phyloP scores from a whole-genome alignment of 1,140 invertebrate species.

The Goniozus legneri region DNA sequence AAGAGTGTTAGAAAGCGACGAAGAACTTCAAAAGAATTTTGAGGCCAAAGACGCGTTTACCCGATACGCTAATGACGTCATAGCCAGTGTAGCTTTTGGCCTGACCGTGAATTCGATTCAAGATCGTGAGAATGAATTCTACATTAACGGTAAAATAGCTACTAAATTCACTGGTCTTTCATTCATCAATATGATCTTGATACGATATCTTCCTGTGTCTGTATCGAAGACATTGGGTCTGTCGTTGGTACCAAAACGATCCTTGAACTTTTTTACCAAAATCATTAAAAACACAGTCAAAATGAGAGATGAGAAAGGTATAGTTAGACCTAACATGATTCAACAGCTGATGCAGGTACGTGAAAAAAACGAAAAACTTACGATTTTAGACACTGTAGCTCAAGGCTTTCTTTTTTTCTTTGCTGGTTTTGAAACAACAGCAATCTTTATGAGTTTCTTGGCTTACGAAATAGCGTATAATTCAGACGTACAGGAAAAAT shows the following conservation, averaged over 20 bases:
- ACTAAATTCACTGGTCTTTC: not conserved
- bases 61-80: not conserved
- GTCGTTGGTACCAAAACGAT: too few species aligned
- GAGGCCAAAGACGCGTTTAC: not conserved
- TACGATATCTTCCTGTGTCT: too few species aligned
- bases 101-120: not conserved
- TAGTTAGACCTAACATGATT: too few species aligned
- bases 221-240: too few species aligned
- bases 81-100: not conserved
- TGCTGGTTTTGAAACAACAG: conserved; percentile 59
- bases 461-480: conserved; percentile 57
- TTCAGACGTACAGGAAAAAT: conserved; percentile 59
- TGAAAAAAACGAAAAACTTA: too few species aligned
- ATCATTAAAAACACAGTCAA: too few species aligned
- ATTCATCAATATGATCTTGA: too few species aligned
- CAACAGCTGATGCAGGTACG: too few species aligned
- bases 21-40: conserved; percentile 18
- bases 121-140: not conserved
- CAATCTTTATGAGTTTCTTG: conserved; percentile 54
- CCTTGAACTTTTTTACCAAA: too few species aligned
- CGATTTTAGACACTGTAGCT: too few species aligned
- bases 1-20: conserved; percentile 14
- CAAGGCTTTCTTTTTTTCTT: conserved; percentile 33
- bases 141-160: not conserved
- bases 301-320: too few species aligned